phyloP scores from a whole-genome alignment of 35 echinoderm and acorn worm species.

The Lytechinus variegatus region DNA sequence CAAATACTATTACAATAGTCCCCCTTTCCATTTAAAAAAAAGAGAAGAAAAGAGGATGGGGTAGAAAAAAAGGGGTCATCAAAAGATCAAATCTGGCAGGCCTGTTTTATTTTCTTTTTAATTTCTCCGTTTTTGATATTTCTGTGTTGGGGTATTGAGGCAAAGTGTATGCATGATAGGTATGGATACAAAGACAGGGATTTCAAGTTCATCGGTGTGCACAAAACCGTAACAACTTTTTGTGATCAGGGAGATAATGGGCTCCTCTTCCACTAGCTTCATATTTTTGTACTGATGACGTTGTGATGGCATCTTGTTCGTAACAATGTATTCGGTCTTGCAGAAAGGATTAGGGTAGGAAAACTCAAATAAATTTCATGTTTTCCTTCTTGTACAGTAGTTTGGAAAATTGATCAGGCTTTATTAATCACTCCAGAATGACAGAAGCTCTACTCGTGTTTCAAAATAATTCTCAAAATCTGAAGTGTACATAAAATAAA shows the following conservation, averaged over 20 bases:
- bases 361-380: background rate
- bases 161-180: background rate
- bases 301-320: background rate
- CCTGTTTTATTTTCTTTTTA: background rate
- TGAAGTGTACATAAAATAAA: background rate
- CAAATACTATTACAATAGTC: background rate
- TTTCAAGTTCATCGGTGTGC: conserved; percentile 53
- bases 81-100: conserved; percentile 1
- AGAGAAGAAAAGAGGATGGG: background rate
- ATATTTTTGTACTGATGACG: background rate
- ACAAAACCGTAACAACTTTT: background rate
- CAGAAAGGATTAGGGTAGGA: background rate
- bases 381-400: background rate
- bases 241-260: conserved; percentile 1
- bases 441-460: background rate
- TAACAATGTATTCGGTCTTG: background rate
- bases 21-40: background rate
- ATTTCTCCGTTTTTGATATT: background rate
- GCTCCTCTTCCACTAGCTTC: background rate
- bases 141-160: background rate
- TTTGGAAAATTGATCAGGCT: background rate
- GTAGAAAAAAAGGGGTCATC: background rate
- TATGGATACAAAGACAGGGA: background rate
- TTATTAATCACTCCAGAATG: background rate
- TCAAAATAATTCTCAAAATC: background rate